These are phyloP conservation scores for Dynastes maya DNA, from an alignment of 2,888 invertebrate species.

Conservation along the genomic window DNA sequence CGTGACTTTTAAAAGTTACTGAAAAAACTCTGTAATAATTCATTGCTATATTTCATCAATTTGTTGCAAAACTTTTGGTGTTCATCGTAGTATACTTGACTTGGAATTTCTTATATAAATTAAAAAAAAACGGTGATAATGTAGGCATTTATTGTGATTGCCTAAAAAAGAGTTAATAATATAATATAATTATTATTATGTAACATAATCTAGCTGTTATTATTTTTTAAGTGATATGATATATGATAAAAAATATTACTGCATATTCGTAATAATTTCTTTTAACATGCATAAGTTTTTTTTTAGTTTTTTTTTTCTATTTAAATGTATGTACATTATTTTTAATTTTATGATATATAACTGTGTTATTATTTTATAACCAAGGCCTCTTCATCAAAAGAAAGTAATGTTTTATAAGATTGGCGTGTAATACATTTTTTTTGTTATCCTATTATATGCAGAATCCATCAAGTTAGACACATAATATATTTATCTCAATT, in stretches of 20 bases:
- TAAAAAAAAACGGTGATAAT: conserved; percentile 29
- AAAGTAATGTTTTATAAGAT: too few species aligned
- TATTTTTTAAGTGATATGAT: conserved; percentile 38
- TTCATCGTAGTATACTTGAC: too few species aligned
- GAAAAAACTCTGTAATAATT: not conserved
- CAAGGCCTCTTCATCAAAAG: not conserved
- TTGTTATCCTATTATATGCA: too few species aligned
- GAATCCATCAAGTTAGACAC: too few species aligned
- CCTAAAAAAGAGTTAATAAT: conserved; percentile 29
- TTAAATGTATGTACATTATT: not conserved
- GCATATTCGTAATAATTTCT: not conserved
- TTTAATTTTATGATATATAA: not conserved
- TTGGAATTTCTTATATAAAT: not conserved
- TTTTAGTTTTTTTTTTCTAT: not conserved
- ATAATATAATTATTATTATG: conserved; percentile 25
- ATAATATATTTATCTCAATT: too few species aligned
- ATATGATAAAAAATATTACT: not conserved
- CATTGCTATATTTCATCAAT: not conserved
- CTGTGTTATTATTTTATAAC: conserved; percentile 8
- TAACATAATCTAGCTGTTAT: conserved; percentile 42
- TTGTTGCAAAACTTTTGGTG: not conserved
- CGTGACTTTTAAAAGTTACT: not conserved
- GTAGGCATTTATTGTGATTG: conserved; percentile 38
- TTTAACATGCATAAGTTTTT: not conserved
- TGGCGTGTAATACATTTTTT: too few species aligned